Conservation (phyloP, 2,113 vertebrate genomes). For the Typhlomys cinereus region DNA sequence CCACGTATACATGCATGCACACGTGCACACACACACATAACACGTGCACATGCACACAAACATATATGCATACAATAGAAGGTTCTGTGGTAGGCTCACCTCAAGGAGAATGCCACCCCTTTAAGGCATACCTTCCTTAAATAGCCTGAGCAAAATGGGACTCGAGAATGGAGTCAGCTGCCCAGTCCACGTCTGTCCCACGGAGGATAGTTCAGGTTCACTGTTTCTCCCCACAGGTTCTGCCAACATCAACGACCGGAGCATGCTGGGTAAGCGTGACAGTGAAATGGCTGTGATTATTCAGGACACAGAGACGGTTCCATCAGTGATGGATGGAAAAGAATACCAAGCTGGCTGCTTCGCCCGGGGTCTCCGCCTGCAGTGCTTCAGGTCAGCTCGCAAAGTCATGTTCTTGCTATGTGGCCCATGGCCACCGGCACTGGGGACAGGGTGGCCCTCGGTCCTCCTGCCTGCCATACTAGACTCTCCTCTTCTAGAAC, state of each 20-base stretch:
- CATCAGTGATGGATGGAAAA: slow-evolving; percentile 92
- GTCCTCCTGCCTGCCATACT: no score
- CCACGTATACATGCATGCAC: no score
- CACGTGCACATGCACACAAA: no score
- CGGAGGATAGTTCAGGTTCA: neutral
- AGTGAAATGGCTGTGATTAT: slow-evolving; percentile 96
- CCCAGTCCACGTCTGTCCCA: neutral
- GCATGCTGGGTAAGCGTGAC: slow-evolving; percentile 98
- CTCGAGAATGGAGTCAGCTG: neutral
- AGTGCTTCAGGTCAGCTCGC: slow-evolving; percentile 92
- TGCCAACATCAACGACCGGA: slow-evolving; percentile 98
- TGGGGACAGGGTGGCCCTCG: neutral
- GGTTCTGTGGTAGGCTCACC: neutral
- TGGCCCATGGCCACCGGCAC: rapidly evolving
- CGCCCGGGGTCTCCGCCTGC: slow-evolving; percentile 90
- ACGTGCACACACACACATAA: no score
- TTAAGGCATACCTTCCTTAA: neutral
- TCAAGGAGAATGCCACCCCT: neutral
- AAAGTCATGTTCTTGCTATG: rapidly evolving
- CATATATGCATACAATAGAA: no score
- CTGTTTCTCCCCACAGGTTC: slow-evolving; percentile 86
- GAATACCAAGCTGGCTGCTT: slow-evolving; percentile 90
- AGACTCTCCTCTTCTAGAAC: neutral
- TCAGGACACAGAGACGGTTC: slow-evolving; percentile 89
- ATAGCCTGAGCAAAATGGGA: neutral